Evolutionary conservation across 2,888 invertebrate species (phyloP).

Genomic region (Microctonus brassicae): DNA sequence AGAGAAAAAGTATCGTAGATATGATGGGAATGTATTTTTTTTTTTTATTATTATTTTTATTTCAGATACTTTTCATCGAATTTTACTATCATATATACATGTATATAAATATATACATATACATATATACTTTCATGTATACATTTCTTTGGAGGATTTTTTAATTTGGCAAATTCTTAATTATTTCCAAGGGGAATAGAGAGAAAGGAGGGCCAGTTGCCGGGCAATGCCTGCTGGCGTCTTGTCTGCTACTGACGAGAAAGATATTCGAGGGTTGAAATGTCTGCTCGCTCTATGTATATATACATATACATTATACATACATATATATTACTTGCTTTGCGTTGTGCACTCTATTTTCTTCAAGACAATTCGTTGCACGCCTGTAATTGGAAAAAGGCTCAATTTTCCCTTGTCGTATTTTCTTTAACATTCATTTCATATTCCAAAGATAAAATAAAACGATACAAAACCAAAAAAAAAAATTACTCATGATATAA

Average conservation of each 20-base stretch:
- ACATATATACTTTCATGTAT: conserved; percentile 23
- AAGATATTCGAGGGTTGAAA: conserved; percentile 19
- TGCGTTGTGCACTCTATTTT: conserved; percentile 12
- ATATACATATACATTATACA: not conserved
- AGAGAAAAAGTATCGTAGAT: not conserved
- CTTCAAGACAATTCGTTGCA: conserved; percentile 29
- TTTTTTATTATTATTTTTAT: too few species aligned
- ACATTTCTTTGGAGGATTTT: too few species aligned
- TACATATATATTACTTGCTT: too few species aligned
- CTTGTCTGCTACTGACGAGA: conserved; percentile 29
- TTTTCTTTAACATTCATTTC: conserved; percentile 6
- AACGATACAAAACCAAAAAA: conserved; percentile 32
- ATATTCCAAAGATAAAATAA: conserved; percentile 16
- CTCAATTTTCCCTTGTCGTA: conserved; percentile 3
- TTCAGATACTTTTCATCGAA: not conserved
- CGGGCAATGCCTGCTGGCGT: conserved; percentile 13
- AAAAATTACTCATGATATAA: not conserved
- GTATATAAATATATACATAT: not conserved
- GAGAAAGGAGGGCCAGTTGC: not conserved
- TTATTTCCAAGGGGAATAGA: conserved; percentile 48
- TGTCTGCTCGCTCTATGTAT: conserved; percentile 4
- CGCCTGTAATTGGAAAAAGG: conserved; percentile 39
- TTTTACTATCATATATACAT: not conserved
- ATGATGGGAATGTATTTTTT: too few species aligned
- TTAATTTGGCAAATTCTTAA: conserved; percentile 60